Percentiles rank a stretch among this genome's conserved stretches.
phyloP scores from a whole-genome alignment of 1,140 invertebrate genomes.

The Bombus confusus region DNA sequence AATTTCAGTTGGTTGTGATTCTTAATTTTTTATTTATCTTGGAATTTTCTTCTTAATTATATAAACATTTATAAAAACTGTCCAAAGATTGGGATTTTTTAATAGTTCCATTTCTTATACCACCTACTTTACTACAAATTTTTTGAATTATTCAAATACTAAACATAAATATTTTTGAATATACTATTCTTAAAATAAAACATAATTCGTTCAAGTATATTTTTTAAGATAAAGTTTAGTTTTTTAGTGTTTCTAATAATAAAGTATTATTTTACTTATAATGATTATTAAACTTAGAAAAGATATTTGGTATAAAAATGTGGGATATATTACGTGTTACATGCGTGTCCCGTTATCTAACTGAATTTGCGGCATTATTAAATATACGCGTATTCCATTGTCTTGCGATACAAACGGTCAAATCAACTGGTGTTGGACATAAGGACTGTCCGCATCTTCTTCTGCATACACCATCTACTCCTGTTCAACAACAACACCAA shows the following conservation, averaged over 20 bases:
- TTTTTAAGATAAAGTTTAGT: background rate
- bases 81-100: background rate
- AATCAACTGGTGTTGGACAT: constrained; percentile 82
- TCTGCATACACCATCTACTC: constrained; percentile 89
- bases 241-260: too few species aligned
- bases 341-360: constrained; percentile 68
- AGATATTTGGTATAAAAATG: constrained; percentile 21
- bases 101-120: constrained; percentile 45
- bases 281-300: background rate
- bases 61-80: constrained; percentile 3
- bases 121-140: constrained; percentile 63
- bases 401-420: constrained; percentile 77
- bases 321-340: constrained; percentile 28
- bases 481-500: constrained; percentile 83
- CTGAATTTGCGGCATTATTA: constrained; percentile 80
- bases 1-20: constrained; percentile 68
- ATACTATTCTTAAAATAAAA: background rate
- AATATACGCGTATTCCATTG: constrained; percentile 78
- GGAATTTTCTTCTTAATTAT: constrained; percentile 10
- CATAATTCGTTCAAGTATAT: background rate
- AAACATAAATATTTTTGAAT: background rate
- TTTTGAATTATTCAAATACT: constrained; percentile 17
- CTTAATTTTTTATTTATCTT: constrained; percentile 11
- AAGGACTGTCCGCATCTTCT: constrained; percentile 95
- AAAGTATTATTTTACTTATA: background rate